A percentile compares a stretch with the other conserved stretches of the same genome.
These are phyloP conservation scores for Tupaia chinensis DNA, from an alignment of 2,113 vertebrate species.

Conservation along the genomic window DNA sequence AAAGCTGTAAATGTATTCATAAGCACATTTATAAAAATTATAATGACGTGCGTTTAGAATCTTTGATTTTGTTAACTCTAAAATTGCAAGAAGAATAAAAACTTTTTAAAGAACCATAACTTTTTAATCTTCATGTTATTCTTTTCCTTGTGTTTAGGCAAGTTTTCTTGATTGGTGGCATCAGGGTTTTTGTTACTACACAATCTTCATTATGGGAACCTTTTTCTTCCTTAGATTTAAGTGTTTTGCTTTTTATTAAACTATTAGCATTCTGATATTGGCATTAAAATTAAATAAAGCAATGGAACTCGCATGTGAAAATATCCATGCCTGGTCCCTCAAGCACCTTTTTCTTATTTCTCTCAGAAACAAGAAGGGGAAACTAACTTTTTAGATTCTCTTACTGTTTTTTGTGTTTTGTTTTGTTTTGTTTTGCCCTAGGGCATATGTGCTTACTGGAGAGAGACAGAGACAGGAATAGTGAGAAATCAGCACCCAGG, in stretches of 20 bases:
- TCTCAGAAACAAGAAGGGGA: background rate
- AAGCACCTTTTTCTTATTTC: background rate
- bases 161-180: background rate
- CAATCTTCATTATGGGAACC: background rate
- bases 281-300: constrained; percentile 23
- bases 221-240: background rate
- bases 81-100: constrained; percentile 51
- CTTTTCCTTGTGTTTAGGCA: background rate
- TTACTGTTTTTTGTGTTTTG: no score
- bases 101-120: background rate
- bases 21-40: constrained; percentile 77
- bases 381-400: background rate
- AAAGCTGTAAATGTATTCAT: constrained; percentile 80
- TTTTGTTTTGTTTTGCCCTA: no score
- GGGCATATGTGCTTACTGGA: no score
- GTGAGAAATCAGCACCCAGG: no score
- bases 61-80: constrained; percentile 63
- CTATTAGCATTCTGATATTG: background rate
- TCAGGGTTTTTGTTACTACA: background rate
- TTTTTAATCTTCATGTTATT: constrained; percentile 6
- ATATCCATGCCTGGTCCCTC: background rate
- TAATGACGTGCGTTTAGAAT: constrained; percentile 51
- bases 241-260: background rate
- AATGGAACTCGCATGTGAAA: background rate
- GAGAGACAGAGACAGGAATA: no score